Base-by-base conservation (phyloP, 1,140 invertebrate genomes). In the Augochlora pura region DNA sequence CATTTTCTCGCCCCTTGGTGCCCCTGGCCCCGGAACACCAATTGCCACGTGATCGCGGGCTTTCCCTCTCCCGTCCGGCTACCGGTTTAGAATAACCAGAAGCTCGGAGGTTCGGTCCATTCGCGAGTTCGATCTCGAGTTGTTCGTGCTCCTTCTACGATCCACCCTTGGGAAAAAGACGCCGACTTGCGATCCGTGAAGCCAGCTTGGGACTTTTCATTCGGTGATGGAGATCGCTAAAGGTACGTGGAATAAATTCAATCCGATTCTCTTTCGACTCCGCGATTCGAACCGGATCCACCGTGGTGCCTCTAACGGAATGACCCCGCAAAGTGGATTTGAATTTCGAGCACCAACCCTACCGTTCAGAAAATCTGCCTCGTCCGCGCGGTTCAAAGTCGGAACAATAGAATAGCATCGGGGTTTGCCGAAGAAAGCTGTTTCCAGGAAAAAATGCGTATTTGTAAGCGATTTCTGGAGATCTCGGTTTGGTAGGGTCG, bases 161-260 rank as follows among this genome's bases (percentile, higher is more conserved):
- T 38, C 38, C 14, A 18, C 70, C 70, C 16, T 32, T 25, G 49
- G 16, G 12, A 32, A 46, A 21, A 42, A 6, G 59, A 0, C 18
- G 6, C 14, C 38, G n/a, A 8, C 10, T 14, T 62, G 52, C 42
- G 2, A 0, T 8, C 7, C 54, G 18, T 54, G 38, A 54, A 14
- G 67, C 42, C 60, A 10, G 39, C n/a, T 18, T 49, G 38, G 52
- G 62, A 77, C 38, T 57, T 32, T n/a, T 27, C 25, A 6, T 39
- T 46, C 69, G 16, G 82, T 69, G 23, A 91, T 91, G 91, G 91
- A 91, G 73, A 73, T 91, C 14, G 91, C 82, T 23, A 91, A 92
- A 88, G 90, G 90, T 92, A 70, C 88, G 77, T 79, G 60, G 9
- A 23, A 52, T 18, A 39, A 64, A 77, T 42, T 42, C 32, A 14